Percentiles rank a stretch among this genome's conserved stretches.
phyloP scores from a whole-genome alignment of 2,888 invertebrate genomes.

The Globia sparganii region DNA sequence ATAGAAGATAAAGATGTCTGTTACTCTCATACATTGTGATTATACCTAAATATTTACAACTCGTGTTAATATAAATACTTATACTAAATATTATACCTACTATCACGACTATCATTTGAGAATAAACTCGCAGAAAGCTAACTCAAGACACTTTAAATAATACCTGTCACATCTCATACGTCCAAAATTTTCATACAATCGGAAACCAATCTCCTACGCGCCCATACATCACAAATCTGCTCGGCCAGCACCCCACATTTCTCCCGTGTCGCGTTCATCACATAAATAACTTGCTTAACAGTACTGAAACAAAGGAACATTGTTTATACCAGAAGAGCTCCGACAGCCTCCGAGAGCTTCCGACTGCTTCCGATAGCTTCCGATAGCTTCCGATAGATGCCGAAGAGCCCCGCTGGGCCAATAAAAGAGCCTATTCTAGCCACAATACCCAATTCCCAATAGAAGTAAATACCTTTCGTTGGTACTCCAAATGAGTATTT shows the following conservation, averaged over 20 bases:
- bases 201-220: constrained; percentile 56
- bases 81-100: too few relatives aligned
- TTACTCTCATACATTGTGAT: too few relatives aligned
- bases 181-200: constrained; percentile 46
- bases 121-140: not conserved
- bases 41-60: too few relatives aligned
- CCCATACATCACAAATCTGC: constrained; percentile 58
- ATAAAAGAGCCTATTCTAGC: constrained; percentile 75
- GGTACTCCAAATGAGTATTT: constrained; percentile 57
- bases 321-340: constrained; percentile 69
- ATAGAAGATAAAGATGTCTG: too few relatives aligned
- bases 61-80: too few relatives aligned
- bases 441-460: constrained; percentile 57
- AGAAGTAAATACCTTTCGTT: constrained; percentile 63
- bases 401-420: constrained; percentile 74
- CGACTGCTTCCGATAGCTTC: constrained; percentile 24
- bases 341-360: constrained; percentile 41
- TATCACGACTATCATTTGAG: too few relatives aligned
- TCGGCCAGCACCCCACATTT: constrained; percentile 48
- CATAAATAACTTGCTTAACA: constrained; percentile 71
- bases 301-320: constrained; percentile 68
- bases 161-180: not conserved
- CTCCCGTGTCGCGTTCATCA: constrained; percentile 62
- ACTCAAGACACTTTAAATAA: not conserved
- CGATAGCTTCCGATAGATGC: constrained; percentile 44